Conservation (phyloP, 2,113 vertebrate genomes). For the Addax nasomaculatus region DNA sequence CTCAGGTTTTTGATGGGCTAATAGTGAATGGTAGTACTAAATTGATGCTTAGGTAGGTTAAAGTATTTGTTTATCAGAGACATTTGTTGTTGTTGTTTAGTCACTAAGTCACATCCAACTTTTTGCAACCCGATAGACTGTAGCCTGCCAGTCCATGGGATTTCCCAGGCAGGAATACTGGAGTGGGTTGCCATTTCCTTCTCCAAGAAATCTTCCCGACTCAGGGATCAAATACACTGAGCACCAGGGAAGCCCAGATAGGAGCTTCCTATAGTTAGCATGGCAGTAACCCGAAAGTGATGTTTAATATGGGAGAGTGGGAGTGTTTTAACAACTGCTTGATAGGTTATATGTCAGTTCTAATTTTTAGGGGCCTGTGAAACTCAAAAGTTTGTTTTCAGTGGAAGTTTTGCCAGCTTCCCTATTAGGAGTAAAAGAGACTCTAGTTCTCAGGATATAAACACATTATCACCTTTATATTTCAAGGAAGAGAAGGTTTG, state of each 20-base stretch:
- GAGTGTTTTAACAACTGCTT: background rate
- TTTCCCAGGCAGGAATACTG: background rate
- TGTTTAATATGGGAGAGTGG: background rate
- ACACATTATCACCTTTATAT: background rate
- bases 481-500: background rate
- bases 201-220: background rate
- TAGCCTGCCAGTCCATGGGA: background rate
- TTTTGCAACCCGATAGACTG: background rate
- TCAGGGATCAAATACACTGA: background rate
- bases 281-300: background rate
- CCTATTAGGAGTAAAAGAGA: background rate
- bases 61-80: background rate
- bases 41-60: background rate
- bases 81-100: background rate
- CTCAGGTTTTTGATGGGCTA: background rate
- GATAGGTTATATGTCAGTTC: background rate
- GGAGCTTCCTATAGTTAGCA: background rate
- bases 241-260: background rate
- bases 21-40: background rate
- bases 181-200: background rate
- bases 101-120: background rate
- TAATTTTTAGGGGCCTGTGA: background rate
- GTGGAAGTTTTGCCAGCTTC: background rate
- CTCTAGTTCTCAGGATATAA: background rate
- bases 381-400: constrained; percentile 20